These are phyloP conservation scores for Eupithecia subumbrata DNA, from an alignment of 2,888 invertebrate species.

Conservation along the genomic window DNA sequence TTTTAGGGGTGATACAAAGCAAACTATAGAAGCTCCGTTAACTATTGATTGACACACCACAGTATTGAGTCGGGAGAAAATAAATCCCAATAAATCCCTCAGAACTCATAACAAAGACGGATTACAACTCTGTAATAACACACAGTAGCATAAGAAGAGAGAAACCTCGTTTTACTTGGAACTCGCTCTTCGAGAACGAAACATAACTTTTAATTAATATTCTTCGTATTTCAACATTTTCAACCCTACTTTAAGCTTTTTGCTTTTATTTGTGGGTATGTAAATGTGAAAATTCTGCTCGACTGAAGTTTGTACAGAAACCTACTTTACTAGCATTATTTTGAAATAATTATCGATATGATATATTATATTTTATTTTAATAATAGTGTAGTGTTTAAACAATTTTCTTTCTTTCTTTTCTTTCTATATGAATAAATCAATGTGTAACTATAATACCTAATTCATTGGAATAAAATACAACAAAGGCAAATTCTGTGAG, in stretches of 20 bases:
- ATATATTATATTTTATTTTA: too few species aligned
- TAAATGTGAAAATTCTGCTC: background rate
- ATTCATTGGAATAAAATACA: background rate
- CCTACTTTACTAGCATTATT: background rate
- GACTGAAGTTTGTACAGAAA: background rate
- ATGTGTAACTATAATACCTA: too few species aligned
- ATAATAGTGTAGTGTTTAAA: too few species aligned
- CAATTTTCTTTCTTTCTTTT: too few species aligned
- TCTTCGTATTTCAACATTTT: background rate
- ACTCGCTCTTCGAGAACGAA: constrained; percentile 50
- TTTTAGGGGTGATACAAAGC: constrained; percentile 12
- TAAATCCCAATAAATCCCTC: constrained; percentile 64
- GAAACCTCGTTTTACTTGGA: constrained; percentile 59
- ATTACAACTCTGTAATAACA: constrained; percentile 65
- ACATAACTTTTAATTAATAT: constrained; percentile 10
- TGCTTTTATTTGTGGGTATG: constrained; percentile 3
- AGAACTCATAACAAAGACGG: constrained; percentile 71
- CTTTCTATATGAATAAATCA: background rate
- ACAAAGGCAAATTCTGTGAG: background rate
- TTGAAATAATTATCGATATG: background rate
- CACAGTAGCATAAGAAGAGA: constrained; percentile 58
- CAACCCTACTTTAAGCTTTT: background rate
- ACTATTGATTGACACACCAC: constrained; percentile 52
- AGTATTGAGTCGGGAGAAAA: constrained; percentile 59
- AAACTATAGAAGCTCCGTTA: constrained; percentile 3